A percentile compares a stretch with the other conserved stretches of the same genome.
Evolutionary conservation across 2,888 invertebrate species (phyloP).

Genomic region (Polydesmus complanatus): DNA sequence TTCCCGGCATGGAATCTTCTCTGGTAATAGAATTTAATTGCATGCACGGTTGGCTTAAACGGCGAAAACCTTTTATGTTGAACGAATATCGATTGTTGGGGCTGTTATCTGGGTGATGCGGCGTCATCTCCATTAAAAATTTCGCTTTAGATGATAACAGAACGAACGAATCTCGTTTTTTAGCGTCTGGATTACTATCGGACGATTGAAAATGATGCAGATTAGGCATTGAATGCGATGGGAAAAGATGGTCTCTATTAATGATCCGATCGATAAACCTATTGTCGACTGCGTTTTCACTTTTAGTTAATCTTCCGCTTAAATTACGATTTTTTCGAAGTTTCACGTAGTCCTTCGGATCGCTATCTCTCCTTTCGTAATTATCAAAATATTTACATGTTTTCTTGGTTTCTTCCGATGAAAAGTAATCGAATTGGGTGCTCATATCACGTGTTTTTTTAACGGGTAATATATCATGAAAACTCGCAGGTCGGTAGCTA

Average conservation of each 20-base stretch:
- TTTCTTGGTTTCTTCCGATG: background rate
- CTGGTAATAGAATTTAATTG: background rate
- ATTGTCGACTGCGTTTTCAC: background rate
- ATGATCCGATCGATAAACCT: constrained; percentile 15
- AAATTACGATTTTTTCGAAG: background rate
- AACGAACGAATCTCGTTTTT: background rate
- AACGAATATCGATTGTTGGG: background rate
- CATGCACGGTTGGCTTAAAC: background rate
- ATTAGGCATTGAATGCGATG: constrained; percentile 18
- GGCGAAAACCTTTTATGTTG: background rate
- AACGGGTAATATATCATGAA: background rate
- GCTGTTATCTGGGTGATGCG: background rate
- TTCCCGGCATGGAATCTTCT: background rate
- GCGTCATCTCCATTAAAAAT: background rate
- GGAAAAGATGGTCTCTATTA: constrained; percentile 14
- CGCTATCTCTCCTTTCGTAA: background rate
- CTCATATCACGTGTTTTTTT: background rate
- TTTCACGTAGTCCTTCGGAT: background rate
- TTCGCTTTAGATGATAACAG: background rate
- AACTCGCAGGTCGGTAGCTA: background rate
- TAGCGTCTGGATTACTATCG: background rate
- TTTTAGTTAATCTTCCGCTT: background rate
- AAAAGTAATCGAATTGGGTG: background rate
- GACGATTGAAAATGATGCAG: background rate
- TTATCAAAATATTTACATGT: background rate